phyloP scores from a whole-genome alignment of 2,888 invertebrate genomes.

The Dryomyza anilis region DNA sequence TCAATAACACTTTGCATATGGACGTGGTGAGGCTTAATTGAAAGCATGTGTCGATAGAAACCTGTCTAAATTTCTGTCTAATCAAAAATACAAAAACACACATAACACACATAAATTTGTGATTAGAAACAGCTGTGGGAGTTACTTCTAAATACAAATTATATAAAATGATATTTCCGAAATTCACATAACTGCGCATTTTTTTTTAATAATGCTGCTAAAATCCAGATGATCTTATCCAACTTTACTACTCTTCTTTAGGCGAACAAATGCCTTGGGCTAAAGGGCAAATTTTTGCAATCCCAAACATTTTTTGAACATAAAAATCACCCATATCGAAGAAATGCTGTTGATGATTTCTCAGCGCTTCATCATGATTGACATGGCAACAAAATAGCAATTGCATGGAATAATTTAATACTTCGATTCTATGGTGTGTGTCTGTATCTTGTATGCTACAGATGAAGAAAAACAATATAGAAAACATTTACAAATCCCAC shows the following conservation, averaged over 20 bases:
- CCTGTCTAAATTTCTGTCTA: background rate
- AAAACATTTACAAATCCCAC: conserved; percentile 23
- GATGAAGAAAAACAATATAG: background rate
- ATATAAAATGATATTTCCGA: background rate
- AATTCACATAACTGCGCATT: too few relatives aligned
- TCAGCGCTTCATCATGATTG: too few relatives aligned
- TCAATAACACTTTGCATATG: background rate
- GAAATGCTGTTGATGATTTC: too few relatives aligned
- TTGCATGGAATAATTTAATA: conserved; percentile 46
- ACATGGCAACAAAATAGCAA: conserved; percentile 47
- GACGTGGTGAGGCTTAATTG: background rate
- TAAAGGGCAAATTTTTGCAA: background rate
- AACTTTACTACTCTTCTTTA: too few relatives aligned
- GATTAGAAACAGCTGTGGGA: conserved; percentile 5
- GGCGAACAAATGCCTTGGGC: background rate
- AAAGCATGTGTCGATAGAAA: conserved; percentile 1
- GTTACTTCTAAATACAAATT: background rate
- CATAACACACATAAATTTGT: background rate
- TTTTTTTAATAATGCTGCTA: conserved; percentile 1
- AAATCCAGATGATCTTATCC: conserved; percentile 3
- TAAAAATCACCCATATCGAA: too few relatives aligned
- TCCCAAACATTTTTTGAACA: background rate
- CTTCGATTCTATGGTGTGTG: conserved; percentile 24
- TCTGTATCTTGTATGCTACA: background rate
- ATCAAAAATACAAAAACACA: background rate